phyloP scores from a whole-genome alignment of 2,113 vertebrate species.

The Gobius niger region DNA sequence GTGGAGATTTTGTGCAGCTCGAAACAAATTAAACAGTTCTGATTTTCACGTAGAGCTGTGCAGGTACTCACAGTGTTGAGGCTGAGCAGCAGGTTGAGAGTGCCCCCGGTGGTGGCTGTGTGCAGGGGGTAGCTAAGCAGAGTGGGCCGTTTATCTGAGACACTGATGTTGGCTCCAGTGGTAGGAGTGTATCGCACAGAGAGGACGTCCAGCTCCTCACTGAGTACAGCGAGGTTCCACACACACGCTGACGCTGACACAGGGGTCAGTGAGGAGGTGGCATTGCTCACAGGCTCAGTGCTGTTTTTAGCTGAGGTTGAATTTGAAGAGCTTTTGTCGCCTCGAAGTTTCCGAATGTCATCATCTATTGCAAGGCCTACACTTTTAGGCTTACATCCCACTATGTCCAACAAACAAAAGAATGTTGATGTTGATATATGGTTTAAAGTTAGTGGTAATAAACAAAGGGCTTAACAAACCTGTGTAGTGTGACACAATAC shows the following conservation, averaged over 20 bases:
- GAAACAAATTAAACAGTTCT: not conserved
- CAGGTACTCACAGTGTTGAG: slow-evolving; percentile 81
- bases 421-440: not conserved
- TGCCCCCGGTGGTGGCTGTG: slow-evolving; percentile 83
- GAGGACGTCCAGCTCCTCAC: slow-evolving; percentile 86
- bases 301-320: slow-evolving; percentile 33
- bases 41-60: not conserved
- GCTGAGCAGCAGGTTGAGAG: slow-evolving; percentile 80
- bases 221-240: slow-evolving; percentile 76
- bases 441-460: not conserved
- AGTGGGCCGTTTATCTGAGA: slow-evolving; percentile 71
- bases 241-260: slow-evolving; percentile 72
- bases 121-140: slow-evolving; percentile 82
- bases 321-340: slow-evolving; percentile 43
- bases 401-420: slow-evolving; percentile 48
- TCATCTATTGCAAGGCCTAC: slow-evolving; percentile 60
- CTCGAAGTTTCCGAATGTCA: slow-evolving; percentile 43
- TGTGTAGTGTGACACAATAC: slow-evolving; percentile 78
- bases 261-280: not conserved
- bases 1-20: too few species aligned
- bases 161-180: slow-evolving; percentile 70
- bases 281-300: not conserved
- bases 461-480: slow-evolving; percentile 70
- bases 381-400: slow-evolving; percentile 72
- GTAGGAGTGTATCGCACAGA: slow-evolving; percentile 82